Conservation (phyloP, 37 sponge, comb jelly and placozoan genomes). For the Cliona cf. orientalis region DNA sequence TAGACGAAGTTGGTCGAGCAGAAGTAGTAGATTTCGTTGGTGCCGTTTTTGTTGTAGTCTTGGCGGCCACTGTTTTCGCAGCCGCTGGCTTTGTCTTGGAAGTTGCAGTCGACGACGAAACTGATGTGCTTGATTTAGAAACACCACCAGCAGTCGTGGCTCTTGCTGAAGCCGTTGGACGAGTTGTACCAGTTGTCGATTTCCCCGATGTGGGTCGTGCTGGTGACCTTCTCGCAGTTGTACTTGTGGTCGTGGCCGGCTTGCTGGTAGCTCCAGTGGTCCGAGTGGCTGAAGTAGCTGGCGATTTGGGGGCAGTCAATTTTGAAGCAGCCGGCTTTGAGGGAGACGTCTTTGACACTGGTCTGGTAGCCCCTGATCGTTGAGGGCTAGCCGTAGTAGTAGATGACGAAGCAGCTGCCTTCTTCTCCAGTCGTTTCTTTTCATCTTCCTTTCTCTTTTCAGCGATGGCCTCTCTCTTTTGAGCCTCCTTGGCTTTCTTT, state of each 20-base stretch:
- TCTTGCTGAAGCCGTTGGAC: not conserved
- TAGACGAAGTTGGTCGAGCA: not conserved
- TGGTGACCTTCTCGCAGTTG: not conserved
- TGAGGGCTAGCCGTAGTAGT: too few relatives aligned
- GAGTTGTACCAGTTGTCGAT: not conserved
- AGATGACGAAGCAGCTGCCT: too few relatives aligned
- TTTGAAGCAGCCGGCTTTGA: too few relatives aligned
- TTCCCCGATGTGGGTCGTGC: not conserved
- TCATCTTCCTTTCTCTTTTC: not conserved
- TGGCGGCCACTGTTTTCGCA: not conserved
- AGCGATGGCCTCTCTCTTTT: slow-evolving; percentile 20
- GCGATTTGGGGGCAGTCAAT: not conserved
- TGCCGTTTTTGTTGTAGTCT: slow-evolving; percentile 5
- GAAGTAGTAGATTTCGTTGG: not conserved
- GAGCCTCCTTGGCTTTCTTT: slow-evolving; percentile 6
- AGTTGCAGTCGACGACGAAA: not conserved
- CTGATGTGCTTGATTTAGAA: too few relatives aligned
- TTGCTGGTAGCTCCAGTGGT: not conserved
- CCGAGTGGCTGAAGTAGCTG: not conserved
- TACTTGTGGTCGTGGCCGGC: not conserved
- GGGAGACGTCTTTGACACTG: too few relatives aligned
- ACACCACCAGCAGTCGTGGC: not conserved
- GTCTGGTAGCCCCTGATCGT: too few relatives aligned
- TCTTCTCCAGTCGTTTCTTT: too few relatives aligned
- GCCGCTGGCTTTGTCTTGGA: not conserved